These are phyloP conservation scores for Misgurnus mizolepis DNA, from an alignment of 2,113 vertebrate genomes.

Conservation along the genomic window DNA sequence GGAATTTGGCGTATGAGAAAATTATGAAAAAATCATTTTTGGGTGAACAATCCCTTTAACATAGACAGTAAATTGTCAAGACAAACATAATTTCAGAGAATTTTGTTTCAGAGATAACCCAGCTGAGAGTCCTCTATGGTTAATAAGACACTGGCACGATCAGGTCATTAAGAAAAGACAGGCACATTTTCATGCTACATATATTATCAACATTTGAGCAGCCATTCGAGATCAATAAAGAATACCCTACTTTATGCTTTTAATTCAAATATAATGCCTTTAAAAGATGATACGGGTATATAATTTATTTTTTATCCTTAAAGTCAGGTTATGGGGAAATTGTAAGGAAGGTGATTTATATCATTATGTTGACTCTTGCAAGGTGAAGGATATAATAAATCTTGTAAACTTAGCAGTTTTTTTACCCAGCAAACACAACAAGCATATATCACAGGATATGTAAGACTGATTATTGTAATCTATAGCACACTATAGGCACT, in stretches of 20 bases:
- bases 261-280: not conserved
- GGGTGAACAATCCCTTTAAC: no score
- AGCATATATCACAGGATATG: conserved; percentile 35
- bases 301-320: not conserved
- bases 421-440: conserved; percentile 7
- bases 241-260: not conserved
- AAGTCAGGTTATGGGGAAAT: not conserved
- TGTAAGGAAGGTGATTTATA: not conserved
- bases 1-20: no score
- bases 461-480: conserved; percentile 48
- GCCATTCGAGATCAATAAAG: not conserved
- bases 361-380: not conserved
- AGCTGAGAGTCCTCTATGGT: not conserved
- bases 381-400: not conserved
- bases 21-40: no score
- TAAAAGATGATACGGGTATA: not conserved
- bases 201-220: not conserved
- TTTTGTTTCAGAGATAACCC: not conserved
- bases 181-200: not conserved
- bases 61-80: not conserved
- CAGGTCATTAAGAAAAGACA: not conserved
- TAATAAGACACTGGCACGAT: not conserved
- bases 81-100: not conserved
- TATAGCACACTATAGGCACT: conserved; percentile 35
- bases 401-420: conserved; percentile 17